Conservation (phyloP, 2,797 vertebrate genomes). For the Sus cebifrons region DNA sequence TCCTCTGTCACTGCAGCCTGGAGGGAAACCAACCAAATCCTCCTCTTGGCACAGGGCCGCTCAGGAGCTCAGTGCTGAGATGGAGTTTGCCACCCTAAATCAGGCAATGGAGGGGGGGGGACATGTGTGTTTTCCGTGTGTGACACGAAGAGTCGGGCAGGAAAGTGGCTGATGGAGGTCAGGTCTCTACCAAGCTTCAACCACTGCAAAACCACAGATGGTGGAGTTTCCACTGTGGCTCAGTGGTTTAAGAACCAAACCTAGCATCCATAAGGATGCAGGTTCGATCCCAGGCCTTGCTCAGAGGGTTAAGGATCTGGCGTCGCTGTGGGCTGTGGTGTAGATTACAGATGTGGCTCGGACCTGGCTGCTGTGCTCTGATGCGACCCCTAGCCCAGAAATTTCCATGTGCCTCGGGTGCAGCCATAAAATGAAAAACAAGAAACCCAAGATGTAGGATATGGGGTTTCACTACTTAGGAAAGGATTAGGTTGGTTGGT, state of each 20-base stretch:
- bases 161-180: background rate
- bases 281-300: too few species aligned
- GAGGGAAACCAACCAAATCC: slow-evolving; percentile 43
- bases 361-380: too few species aligned
- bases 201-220: background rate
- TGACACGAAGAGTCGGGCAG: background rate
- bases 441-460: background rate
- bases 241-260: too few species aligned
- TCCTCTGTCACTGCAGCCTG: slow-evolving; percentile 36
- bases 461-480: background rate
- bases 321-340: too few species aligned
- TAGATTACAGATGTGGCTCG: too few species aligned
- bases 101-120: slow-evolving; percentile 34
- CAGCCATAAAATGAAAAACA: too few species aligned
- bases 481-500: background rate
- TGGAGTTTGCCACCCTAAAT: slow-evolving; percentile 60
- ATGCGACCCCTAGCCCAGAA: too few species aligned
- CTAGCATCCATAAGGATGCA: too few species aligned
- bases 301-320: too few species aligned
- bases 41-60: slow-evolving; percentile 56
- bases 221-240: too few species aligned
- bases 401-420: too few species aligned
- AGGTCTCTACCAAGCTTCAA: background rate
- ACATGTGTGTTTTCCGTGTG: background rate
- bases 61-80: slow-evolving; percentile 44